Conservation (phyloP, 2,888 invertebrate species). For the Bursaphelenchus okinawaensis region DNA sequence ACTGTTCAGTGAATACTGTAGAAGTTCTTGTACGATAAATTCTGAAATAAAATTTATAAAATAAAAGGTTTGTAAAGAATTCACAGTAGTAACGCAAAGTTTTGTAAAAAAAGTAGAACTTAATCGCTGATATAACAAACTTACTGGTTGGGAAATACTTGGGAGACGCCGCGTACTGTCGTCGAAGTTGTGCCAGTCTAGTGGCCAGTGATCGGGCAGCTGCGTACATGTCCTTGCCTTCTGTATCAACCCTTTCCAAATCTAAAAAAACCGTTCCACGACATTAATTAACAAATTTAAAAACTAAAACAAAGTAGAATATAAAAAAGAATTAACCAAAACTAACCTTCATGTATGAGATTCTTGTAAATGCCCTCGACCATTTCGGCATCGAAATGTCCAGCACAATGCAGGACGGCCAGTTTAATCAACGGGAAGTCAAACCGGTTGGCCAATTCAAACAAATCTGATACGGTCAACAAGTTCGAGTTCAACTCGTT, state of each 20-base stretch:
- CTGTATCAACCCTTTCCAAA: not conserved
- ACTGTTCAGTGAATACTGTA: slow-evolving; percentile 24
- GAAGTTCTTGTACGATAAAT: slow-evolving; percentile 37
- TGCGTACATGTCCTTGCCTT: not conserved
- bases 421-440: slow-evolving; percentile 73
- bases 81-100: too few species aligned
- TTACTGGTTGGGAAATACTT: slow-evolving; percentile 11
- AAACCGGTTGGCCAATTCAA: slow-evolving; percentile 31
- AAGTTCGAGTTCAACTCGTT: slow-evolving; percentile 19
- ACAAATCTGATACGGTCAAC: slow-evolving; percentile 27
- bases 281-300: too few species aligned
- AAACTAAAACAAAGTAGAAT: too few species aligned
- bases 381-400: slow-evolving; percentile 78
- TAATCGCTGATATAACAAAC: too few species aligned
- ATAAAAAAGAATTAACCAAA: not conserved
- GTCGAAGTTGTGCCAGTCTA: not conserved
- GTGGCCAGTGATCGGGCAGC: not conserved
- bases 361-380: slow-evolving; percentile 87
- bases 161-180: slow-evolving; percentile 4
- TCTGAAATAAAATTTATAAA: slow-evolving; percentile 24
- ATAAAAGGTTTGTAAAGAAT: not conserved
- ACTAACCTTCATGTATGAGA: slow-evolving; percentile 64
- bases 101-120: too few species aligned
- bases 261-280: not conserved
- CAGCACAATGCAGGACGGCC: slow-evolving; percentile 87